phyloP scores from a whole-genome alignment of 92 coral and sea anemone species.

The Siderastrea siderea region DNA sequence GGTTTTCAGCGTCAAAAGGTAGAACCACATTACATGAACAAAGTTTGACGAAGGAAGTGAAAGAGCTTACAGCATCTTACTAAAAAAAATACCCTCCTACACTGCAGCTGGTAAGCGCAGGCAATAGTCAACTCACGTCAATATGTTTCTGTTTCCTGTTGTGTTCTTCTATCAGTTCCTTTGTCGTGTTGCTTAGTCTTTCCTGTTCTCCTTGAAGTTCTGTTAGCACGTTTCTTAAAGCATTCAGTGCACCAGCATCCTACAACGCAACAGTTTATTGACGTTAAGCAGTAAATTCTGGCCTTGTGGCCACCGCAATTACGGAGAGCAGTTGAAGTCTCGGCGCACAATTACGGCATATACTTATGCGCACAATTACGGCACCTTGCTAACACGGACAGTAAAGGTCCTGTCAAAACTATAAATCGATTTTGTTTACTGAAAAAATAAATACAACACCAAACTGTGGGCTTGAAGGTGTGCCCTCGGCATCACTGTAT shows the following conservation, averaged over 20 bases:
- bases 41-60: not conserved
- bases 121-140: conserved; percentile 74
- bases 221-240: conserved; percentile 77
- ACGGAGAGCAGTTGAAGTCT: too few relatives aligned
- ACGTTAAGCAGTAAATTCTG: not conserved
- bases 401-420: too few relatives aligned
- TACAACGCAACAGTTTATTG: conserved; percentile 25
- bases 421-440: too few relatives aligned
- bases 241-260: conserved; percentile 84
- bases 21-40: not conserved
- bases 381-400: too few relatives aligned
- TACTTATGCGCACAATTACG: too few relatives aligned
- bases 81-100: not conserved
- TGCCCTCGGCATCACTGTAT: too few relatives aligned
- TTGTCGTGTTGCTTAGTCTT: conserved; percentile 81
- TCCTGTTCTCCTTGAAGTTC: conserved; percentile 94
- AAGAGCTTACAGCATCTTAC: not conserved
- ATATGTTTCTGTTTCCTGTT: conserved; percentile 96
- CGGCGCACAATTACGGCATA: too few relatives aligned
- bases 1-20: too few relatives aligned
- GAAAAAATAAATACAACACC: too few relatives aligned
- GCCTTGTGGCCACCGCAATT: not conserved
- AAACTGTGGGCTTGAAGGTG: too few relatives aligned
- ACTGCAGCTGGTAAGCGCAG: not conserved
- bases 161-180: conserved; percentile 94